Base-by-base conservation (phyloP, 2,113 vertebrate genomes). In the Promerops cafer region DNA sequence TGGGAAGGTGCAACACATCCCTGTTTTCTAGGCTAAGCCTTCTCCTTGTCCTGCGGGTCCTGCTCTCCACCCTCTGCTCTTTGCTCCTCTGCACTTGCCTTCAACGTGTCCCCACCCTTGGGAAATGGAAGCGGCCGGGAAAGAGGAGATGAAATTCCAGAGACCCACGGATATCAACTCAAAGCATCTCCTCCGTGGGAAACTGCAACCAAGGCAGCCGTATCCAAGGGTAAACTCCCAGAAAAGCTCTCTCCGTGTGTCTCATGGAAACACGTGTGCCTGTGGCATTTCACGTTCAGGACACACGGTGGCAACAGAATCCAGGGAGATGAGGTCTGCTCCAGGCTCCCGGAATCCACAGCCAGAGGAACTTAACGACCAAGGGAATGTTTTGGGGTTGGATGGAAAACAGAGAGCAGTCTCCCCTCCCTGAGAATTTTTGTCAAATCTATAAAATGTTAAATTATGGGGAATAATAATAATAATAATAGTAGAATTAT, bases 291-390 rank as follows among this genome's bases (percentile, higher is more conserved):
- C 59, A 40, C 74, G 9, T 9, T 60, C 61, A 6, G 18, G 85
- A 94, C 96, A 96, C 93, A 96, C 1, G 96, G 92, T 95, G 96
- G 94, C 93, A 96, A 81, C 83, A 71, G 10, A 92, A 81, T 30
- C 24, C 87, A 94, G 44, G 52, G 39, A 91, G 59, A 87, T 0
- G 47, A 44, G 19, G 7, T 31, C 53, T 53, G 59, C 56, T 89
- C 40, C 56, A 54, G 47, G 14, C n/a, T 53, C 37, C 7, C 0
- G 5, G 20, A 17, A 21, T 57, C 3, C 24, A 7, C 31, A 39
- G 49, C 8, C 40, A 47, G 40, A 2, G 27, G 45, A 33, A 76
- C 10, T 20, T 0, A 0, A 0, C 9, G 26, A 1, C 7, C 0
- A 0, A 54, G 57, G 61, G 33, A 84, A 45, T 14, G 27, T 19